Evolutionary conservation across 2,113 vertebrate genomes (phyloP), one percentile per base, ranked within the genome.

Genomic region (Aleadryas rufinucha): DNA sequence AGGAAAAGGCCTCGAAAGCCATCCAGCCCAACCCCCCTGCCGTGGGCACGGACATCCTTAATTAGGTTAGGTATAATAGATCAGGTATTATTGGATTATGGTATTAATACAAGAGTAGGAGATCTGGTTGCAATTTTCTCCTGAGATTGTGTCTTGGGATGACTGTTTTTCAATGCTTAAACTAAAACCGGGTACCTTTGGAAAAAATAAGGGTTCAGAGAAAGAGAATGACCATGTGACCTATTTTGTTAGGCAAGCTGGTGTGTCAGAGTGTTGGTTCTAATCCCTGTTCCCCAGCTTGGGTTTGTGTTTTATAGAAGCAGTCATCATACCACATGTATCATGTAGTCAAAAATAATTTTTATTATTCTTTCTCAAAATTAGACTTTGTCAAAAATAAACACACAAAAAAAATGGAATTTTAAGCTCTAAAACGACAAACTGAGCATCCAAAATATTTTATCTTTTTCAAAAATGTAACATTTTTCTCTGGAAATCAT

Each of bases 91-190:
- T 30, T 68, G n/a, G 20, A 18, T 33, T 9, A 21, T 6, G 3
- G 2, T 27, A 37, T 22, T 72, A 35, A 31, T 28, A 41, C 4
- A 69, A 74, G 14, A 70, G 9, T 16, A 31, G 26, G 13, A 60
- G 27, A 54, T 63, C 6, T 24, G 8, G 1, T 70, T 79, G 79
- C 18, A 57, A 0, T 56, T 69, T 89, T 71, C 12, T 56, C 12
- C 33, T 39, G 22, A 64, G 14, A 30, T 1, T 65, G 16, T 50
- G 10, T 54, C 24, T 45, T 59, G 7, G 11, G 20, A 3, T 66
- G 9, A 44, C 13, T 3, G 2, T 4, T 41, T 53, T 41, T 37
- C 28, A 49, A 4, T 10, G 4, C 0, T 57, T 57, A 15, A 27
- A 31, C 6, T 64, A n/a, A 80, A 71, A 39, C 8, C 33, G 5